Conservation (phyloP, 2,113 vertebrate genomes). For the Clupea harengus region DNA sequence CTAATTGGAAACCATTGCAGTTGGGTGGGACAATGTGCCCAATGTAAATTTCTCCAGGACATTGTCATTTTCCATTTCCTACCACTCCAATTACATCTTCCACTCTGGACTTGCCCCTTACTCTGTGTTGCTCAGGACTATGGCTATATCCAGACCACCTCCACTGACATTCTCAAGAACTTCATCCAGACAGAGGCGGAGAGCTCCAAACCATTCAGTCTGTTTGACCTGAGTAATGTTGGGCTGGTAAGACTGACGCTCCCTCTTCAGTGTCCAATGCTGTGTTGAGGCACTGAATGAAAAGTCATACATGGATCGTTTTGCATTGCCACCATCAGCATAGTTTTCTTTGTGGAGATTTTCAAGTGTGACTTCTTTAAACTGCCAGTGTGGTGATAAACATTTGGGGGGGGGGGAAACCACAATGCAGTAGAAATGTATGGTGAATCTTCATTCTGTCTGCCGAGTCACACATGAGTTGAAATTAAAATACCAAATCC, state of each 20-base stretch:
- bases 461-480: too few species aligned
- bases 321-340: background rate
- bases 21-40: background rate
- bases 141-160: conserved; percentile 84
- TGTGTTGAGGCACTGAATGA: background rate
- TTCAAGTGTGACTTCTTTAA: too few species aligned
- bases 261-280: background rate
- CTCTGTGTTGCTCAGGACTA: conserved; percentile 71
- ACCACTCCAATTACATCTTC: background rate
- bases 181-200: conserved; percentile 85
- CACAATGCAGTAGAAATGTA: too few species aligned
- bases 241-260: conserved; percentile 73
- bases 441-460: too few species aligned
- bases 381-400: too few species aligned
- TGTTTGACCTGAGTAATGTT: conserved; percentile 86
- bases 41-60: background rate
- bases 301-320: background rate
- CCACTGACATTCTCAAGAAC: conserved; percentile 84
- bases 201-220: conserved; percentile 79
- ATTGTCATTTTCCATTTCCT: background rate
- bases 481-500: background rate
- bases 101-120: background rate
- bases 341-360: background rate
- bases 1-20: background rate
- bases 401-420: background rate